Conservation (phyloP, 2,797 vertebrate species). For the Knipowitschia caucasica region DNA sequence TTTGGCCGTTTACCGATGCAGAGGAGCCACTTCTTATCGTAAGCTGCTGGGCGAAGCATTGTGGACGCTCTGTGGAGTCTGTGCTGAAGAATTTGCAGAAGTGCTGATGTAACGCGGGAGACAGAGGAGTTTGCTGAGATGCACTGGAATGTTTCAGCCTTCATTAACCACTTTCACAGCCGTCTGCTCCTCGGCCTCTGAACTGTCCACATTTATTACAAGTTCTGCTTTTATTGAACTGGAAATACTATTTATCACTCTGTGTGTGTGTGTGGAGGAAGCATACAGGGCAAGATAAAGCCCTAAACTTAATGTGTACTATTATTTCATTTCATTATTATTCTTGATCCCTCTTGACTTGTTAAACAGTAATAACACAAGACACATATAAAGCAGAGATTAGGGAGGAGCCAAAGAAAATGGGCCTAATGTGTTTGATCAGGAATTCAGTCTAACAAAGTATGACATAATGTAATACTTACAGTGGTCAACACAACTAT, state of each 20-base stretch:
- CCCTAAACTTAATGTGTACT: constrained; percentile 3
- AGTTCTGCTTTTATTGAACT: constrained; percentile 26
- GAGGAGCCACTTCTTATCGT: constrained; percentile 19
- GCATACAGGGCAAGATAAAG: constrained; percentile 7
- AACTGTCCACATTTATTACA: constrained; percentile 26
- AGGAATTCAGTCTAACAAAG: no score
- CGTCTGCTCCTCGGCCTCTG: constrained; percentile 23
- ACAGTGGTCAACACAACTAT: no score
- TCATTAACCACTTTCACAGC: constrained; percentile 25
- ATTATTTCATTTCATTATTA: constrained; percentile 19
- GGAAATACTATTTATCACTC: constrained; percentile 1
- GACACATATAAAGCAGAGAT: no score
- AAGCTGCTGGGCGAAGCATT: constrained; percentile 19
- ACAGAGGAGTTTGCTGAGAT: constrained; percentile 28
- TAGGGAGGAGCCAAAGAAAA: no score
- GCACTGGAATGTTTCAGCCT: constrained; percentile 36
- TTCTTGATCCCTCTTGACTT: no score
- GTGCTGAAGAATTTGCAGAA: constrained; percentile 24
- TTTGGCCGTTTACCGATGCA: constrained; percentile 15
- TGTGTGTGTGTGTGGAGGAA: constrained; percentile 14
- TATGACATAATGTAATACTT: no score
- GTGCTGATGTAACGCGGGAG: constrained; percentile 36
- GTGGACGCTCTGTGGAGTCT: constrained; percentile 17
- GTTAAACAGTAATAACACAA: no score
- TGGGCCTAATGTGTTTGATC: no score